Percentiles rank a stretch among this genome's conserved stretches.
phyloP scores from a whole-genome alignment of 1,140 invertebrate genomes.

The Heliconius melpomene region DNA sequence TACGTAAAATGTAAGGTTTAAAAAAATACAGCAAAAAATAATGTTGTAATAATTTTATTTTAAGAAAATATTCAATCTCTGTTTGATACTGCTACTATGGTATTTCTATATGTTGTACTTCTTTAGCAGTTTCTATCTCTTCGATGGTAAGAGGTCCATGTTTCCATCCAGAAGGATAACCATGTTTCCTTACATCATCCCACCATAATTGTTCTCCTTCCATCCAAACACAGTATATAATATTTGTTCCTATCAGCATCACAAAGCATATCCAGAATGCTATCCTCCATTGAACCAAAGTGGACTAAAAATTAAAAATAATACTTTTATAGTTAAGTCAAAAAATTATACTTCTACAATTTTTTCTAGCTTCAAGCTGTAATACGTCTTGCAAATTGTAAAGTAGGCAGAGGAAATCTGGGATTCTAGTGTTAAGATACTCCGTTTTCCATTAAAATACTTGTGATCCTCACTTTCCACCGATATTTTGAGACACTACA shows the following conservation, averaged over 20 bases:
- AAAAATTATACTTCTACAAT: too few species aligned
- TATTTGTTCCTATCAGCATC: constrained; percentile 86
- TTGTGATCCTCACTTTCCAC: too few species aligned
- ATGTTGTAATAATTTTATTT: not conserved
- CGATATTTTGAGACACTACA: too few species aligned
- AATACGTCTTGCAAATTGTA: too few species aligned
- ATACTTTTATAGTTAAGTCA: not conserved
- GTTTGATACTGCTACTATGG: not conserved
- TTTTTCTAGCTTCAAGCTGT: too few species aligned
- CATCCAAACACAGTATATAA: constrained; percentile 86
- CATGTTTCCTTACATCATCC: constrained; percentile 80
- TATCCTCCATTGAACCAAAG: constrained; percentile 87
- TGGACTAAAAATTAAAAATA: constrained; percentile 81
- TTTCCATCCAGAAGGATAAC: constrained; percentile 67
- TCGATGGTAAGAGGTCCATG: constrained; percentile 56
- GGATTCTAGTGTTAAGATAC: too few species aligned
- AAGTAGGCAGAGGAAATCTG: too few species aligned
- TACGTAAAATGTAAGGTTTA: too few species aligned
- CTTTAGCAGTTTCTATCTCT: constrained; percentile 43
- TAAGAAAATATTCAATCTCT: not conserved
- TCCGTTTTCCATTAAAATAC: too few species aligned
- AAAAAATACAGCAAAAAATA: too few species aligned
- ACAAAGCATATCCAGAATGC: constrained; percentile 91
- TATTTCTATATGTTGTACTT: not conserved
- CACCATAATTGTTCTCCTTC: constrained; percentile 87